These are phyloP conservation scores for Eupithecia vulgata DNA, from an alignment of 2,888 invertebrate genomes.

Conservation along the genomic window DNA sequence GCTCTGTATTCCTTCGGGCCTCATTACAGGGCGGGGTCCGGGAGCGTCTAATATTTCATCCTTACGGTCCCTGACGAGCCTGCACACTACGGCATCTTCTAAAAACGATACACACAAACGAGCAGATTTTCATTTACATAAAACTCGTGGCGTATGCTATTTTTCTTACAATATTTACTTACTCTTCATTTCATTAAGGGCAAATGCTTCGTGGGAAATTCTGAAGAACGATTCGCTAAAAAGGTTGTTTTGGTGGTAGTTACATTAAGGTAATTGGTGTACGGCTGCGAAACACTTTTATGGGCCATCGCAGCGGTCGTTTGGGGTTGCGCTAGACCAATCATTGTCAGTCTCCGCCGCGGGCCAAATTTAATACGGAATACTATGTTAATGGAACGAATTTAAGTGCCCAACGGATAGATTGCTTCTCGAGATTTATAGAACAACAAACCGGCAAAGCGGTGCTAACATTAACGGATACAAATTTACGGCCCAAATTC, in stretches of 20 bases:
- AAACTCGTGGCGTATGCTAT: slow-evolving; percentile 56
- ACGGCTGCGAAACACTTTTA: slow-evolving; percentile 79
- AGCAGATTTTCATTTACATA: slow-evolving; percentile 65
- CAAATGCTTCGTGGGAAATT: slow-evolving; percentile 68
- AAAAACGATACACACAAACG: slow-evolving; percentile 55
- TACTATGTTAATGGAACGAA: slow-evolving; percentile 74
- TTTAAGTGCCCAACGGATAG: slow-evolving; percentile 69
- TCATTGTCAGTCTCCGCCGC: slow-evolving; percentile 74
- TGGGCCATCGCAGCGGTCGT: slow-evolving; percentile 73
- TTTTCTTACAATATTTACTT: slow-evolving; percentile 53
- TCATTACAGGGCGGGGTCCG: slow-evolving; percentile 75
- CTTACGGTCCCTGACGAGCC: slow-evolving; percentile 60
- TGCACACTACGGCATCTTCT: slow-evolving; percentile 52
- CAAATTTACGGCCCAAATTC: slow-evolving; percentile 52
- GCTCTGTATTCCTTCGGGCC: slow-evolving; percentile 79
- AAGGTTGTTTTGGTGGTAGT: slow-evolving; percentile 78
- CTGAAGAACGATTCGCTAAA: slow-evolving; percentile 71
- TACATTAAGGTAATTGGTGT: slow-evolving; percentile 81
- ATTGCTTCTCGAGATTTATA: slow-evolving; percentile 73
- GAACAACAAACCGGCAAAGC: slow-evolving; percentile 63
- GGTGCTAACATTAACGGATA: slow-evolving; percentile 57
- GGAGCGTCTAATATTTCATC: slow-evolving; percentile 78
- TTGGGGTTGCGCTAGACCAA: slow-evolving; percentile 71
- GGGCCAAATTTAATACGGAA: slow-evolving; percentile 70
- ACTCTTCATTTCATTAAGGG: slow-evolving; percentile 75